A percentile compares a stretch with the other conserved stretches of the same genome.
phyloP scores from a whole-genome alignment of 1,140 invertebrate genomes.

The Teleopsis dalmanni region DNA sequence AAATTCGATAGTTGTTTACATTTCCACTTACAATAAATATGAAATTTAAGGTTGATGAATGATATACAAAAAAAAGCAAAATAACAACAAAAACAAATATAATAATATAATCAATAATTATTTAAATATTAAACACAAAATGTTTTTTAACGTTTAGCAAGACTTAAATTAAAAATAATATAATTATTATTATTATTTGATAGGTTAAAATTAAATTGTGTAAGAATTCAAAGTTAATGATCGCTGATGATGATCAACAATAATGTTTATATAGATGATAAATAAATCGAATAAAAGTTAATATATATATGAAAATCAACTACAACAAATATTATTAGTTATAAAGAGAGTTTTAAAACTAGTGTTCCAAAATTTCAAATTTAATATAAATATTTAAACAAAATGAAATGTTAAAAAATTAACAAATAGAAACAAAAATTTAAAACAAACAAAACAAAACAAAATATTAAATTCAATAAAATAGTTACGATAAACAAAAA shows the following conservation, averaged over 20 bases:
- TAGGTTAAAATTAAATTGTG: too few relatives aligned
- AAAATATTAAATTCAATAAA: conserved; percentile 6
- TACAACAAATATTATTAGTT: too few relatives aligned
- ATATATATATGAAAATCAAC: too few relatives aligned
- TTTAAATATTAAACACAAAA: neutral
- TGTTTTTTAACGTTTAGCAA: conserved; percentile 4
- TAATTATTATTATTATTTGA: too few relatives aligned
- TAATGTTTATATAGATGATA: too few relatives aligned
- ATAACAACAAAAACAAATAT: conserved; percentile 7
- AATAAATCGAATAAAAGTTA: too few relatives aligned
- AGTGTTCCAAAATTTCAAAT: conserved; percentile 42
- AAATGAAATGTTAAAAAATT: conserved; percentile 15
- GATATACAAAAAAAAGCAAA: conserved; percentile 13
- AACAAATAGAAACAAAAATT: conserved; percentile 9
- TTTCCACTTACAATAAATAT: conserved; percentile 10
- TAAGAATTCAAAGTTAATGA: too few relatives aligned
- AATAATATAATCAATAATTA: conserved; percentile 2
- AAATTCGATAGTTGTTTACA: too few relatives aligned
- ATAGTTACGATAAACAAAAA: neutral
- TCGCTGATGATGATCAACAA: too few relatives aligned
- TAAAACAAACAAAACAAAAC: conserved; percentile 3
- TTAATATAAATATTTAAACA: conserved; percentile 24
- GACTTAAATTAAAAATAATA: neutral
- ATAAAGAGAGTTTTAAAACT: conserved; percentile 26
- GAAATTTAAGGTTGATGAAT: conserved; percentile 17